These are phyloP conservation scores for Oncopeltus fasciatus DNA, from an alignment of 1,140 invertebrate genomes.

Conservation along the genomic window DNA sequence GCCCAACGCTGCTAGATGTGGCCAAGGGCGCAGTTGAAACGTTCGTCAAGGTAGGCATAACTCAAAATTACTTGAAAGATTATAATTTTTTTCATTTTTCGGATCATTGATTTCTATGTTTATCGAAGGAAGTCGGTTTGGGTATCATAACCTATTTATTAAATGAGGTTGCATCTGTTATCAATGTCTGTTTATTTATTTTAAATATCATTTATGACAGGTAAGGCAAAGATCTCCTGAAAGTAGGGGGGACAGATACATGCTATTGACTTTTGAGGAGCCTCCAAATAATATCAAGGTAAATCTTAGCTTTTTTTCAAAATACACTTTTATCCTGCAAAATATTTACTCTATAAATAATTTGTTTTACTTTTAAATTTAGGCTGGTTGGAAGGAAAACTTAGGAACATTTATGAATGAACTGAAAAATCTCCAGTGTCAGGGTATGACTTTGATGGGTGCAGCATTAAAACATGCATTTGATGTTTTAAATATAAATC, in stretches of 20 bases:
- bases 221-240: slow-evolving; percentile 85
- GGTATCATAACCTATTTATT: background rate
- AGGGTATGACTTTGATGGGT: slow-evolving; percentile 83
- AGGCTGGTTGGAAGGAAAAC: slow-evolving; percentile 99
- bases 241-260: slow-evolving; percentile 91
- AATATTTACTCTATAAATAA: background rate
- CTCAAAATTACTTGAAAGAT: slow-evolving; percentile 11
- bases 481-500: slow-evolving; percentile 94
- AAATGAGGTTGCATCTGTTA: background rate
- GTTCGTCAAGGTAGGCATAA: slow-evolving; percentile 82
- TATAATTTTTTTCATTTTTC: slow-evolving; percentile 6
- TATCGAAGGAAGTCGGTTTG: background rate
- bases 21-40: slow-evolving; percentile 96
- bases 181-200: slow-evolving; percentile 9
- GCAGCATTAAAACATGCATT: slow-evolving; percentile 93
- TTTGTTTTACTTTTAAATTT: slow-evolving; percentile 22
- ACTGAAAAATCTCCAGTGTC: slow-evolving; percentile 88
- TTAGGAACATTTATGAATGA: slow-evolving; percentile 95
- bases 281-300: slow-evolving; percentile 95
- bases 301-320: too few species aligned
- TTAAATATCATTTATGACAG: slow-evolving; percentile 38
- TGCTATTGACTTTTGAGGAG: slow-evolving; percentile 97
- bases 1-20: slow-evolving; percentile 89
- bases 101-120: background rate
- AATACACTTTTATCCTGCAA: too few species aligned